phyloP scores from a whole-genome alignment of 2,113 vertebrate genomes.

The Cavia porcellus region DNA sequence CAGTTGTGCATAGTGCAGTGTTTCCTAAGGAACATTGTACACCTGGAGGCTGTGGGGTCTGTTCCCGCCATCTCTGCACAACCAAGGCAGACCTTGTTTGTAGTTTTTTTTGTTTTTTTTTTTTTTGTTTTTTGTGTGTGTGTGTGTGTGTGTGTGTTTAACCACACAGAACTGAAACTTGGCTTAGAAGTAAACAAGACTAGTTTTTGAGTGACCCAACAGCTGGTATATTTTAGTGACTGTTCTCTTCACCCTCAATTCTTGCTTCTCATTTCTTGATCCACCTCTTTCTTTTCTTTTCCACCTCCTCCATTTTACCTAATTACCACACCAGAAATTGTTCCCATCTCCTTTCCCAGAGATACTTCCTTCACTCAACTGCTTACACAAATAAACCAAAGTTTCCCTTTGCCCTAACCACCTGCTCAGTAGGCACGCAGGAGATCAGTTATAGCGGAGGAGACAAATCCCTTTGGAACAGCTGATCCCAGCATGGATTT shows the following conservation, averaged over 20 bases:
- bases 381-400: conserved; percentile 68
- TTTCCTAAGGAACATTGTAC: conserved; percentile 21
- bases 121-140: no score
- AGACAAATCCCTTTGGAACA: conserved; percentile 80
- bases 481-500: conserved; percentile 74
- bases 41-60: background rate
- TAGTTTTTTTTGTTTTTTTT: conserved; percentile 11
- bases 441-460: conserved; percentile 67
- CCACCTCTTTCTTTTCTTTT: background rate
- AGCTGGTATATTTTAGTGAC: background rate
- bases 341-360: conserved; percentile 60
- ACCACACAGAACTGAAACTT: conserved; percentile 25
- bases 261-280: background rate
- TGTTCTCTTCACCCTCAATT: background rate
- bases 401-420: conserved; percentile 64
- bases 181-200: conserved; percentile 54
- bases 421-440: conserved; percentile 67
- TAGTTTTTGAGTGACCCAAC: conserved; percentile 21
- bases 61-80: background rate
- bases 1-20: background rate
- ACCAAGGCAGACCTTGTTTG: background rate
- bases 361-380: conserved; percentile 46
- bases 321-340: conserved; percentile 39
- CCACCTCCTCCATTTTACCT: background rate
- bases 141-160: no score